Evolutionary conservation across 2,888 invertebrate species (phyloP).

Genomic region (Hypomecis atomaria): DNA sequence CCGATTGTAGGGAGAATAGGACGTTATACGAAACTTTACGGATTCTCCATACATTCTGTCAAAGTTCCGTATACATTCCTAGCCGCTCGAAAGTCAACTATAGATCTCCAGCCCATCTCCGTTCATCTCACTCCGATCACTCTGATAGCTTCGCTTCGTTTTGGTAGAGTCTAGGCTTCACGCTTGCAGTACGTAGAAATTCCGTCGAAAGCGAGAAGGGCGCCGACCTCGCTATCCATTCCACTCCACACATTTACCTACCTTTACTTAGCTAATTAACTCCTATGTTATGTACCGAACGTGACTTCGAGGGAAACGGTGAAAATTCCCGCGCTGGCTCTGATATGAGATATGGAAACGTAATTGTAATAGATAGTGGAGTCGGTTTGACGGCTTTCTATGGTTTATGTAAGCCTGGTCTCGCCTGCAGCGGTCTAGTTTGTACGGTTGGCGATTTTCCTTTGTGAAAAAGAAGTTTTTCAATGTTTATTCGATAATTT

Average conservation of each 20-base stretch:
- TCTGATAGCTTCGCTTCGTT: background rate
- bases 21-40: too few species aligned
- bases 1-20: too few species aligned
- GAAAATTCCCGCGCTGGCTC: slow-evolving; percentile 20
- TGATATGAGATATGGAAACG: slow-evolving; percentile 28
- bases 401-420: background rate
- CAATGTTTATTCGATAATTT: too few species aligned
- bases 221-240: slow-evolving; percentile 35
- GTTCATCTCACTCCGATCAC: too few species aligned
- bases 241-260: slow-evolving; percentile 30
- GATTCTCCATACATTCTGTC: too few species aligned
- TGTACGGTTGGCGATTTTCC: background rate
- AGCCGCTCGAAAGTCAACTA: too few species aligned
- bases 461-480: too few species aligned
- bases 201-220: slow-evolving; percentile 38
- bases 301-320: slow-evolving; percentile 33
- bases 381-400: slow-evolving; percentile 22
- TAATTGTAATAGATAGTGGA: slow-evolving; percentile 14
- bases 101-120: too few species aligned
- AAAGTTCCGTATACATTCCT: too few species aligned
- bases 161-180: background rate
- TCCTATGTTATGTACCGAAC: slow-evolving; percentile 36
- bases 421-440: background rate
- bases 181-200: slow-evolving; percentile 35
- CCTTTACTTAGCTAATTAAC: slow-evolving; percentile 39